Evolutionary conservation across 2,113 vertebrate species (phyloP), one percentile per base, ranked within the genome.

Genomic region (Panthera leo): DNA sequence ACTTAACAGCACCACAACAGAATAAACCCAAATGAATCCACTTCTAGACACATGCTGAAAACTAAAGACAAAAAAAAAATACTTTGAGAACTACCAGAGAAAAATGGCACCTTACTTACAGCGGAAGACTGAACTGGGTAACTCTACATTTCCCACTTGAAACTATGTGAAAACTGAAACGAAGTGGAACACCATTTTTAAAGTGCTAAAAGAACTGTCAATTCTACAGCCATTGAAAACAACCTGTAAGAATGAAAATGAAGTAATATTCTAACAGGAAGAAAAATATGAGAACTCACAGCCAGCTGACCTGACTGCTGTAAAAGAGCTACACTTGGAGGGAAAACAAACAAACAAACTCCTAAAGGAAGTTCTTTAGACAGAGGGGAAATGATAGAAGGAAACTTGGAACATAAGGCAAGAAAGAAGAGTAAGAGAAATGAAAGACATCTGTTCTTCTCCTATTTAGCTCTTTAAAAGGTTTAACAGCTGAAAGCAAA

Each of bases 391-490:
- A 94, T 7, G 9, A 89, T 4, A 76, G 12, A 85, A 58, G 16
- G 42, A 83, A 89, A 93, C 61, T 1, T 65, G 58, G 16, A 89
- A 58, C 5, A 15, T 29, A n/a, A 58, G 36, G n/a, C 31, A 89
- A 96, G 61, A 83, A 83, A 92, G 34, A 92, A 88, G 39, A 88
- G 76, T 31, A 89, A 89, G 11, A 88, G 39, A 84, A 67, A 78
- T 83, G 29, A n/a, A 29, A 87, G 42, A 18, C 58, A 68, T 29
- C 65, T 80, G 29, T 65, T 83, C 7, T 61, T 36, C 53, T 79
- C 39, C 68, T 67, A 21, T 1, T 75, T 36, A 92, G 29, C 87
- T 96, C 82, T 55, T 88, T 92, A 67, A 96, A 88, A 82, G 42
- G n/a, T 55, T 53, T 55, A 48, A 58, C 29, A 21, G 39, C 18